Conservation (phyloP, 2,888 invertebrate genomes). For the Cylindroiulus punctatus region DNA sequence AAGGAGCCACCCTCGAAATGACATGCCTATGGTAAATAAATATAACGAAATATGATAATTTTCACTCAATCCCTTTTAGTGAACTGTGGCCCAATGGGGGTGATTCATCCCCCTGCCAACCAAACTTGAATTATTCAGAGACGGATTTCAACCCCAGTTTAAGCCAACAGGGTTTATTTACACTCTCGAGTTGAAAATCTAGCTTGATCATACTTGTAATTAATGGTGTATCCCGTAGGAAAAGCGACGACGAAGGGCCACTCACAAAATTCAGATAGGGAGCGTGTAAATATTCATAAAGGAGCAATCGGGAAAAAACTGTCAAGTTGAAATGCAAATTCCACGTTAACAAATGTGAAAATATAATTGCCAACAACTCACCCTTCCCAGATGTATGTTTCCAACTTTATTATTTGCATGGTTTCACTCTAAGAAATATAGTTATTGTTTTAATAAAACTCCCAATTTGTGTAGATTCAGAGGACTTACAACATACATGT, state of each 20-base stretch:
- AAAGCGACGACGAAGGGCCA: background rate
- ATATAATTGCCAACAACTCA: no score
- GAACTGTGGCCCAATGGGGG: background rate
- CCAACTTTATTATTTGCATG: no score
- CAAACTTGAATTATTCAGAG: conserved; percentile 35
- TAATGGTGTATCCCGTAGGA: conserved; percentile 22
- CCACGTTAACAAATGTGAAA: background rate
- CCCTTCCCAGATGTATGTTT: no score
- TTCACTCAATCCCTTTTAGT: background rate
- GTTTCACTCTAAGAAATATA: no score
- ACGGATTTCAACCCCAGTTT: conserved; percentile 18
- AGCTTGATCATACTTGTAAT: conserved; percentile 10
- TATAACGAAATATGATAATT: conserved; percentile 25
- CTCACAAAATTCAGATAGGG: background rate
- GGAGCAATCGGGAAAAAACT: no score
- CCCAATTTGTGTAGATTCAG: no score
- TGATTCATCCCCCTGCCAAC: background rate
- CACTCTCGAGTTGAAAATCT: background rate
- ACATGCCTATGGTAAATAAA: background rate
- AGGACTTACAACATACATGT: no score
- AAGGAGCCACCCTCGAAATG: background rate
- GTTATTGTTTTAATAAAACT: no score
- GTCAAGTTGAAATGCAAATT: background rate
- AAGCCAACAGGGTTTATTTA: conserved; percentile 19
- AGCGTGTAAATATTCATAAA: background rate